These are phyloP conservation scores for Pionites leucogaster DNA, from an alignment of 2,113 vertebrate genomes.

Conservation along the genomic window DNA sequence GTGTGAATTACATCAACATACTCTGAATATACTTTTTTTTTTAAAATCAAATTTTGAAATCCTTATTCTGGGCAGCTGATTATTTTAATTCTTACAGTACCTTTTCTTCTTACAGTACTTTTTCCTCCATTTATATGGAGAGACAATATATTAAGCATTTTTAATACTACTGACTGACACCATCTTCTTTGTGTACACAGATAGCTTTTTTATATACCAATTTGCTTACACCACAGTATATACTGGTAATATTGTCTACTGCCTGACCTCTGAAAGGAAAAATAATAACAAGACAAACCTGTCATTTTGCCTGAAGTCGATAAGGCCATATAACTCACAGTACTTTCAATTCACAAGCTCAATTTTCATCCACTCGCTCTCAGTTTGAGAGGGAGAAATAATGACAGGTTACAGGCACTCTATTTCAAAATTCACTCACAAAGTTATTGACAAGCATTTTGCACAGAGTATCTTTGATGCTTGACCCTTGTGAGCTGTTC, in stretches of 20 bases:
- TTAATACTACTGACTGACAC: slow-evolving; percentile 44
- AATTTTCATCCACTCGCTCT: slow-evolving; percentile 93
- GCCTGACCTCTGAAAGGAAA: slow-evolving; percentile 90
- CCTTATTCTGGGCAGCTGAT: background rate
- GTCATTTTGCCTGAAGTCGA: slow-evolving; percentile 86
- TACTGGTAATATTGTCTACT: slow-evolving; percentile 78
- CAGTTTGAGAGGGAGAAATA: slow-evolving; percentile 89
- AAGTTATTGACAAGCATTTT: slow-evolving; percentile 88
- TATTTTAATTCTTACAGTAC: background rate
- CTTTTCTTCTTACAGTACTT: background rate
- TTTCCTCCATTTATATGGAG: background rate
- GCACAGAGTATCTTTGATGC: slow-evolving; percentile 71
- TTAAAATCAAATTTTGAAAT: background rate
- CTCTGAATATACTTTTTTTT: background rate
- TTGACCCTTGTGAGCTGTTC: slow-evolving; percentile 83
- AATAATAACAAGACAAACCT: slow-evolving; percentile 91
- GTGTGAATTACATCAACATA: background rate
- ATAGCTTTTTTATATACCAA: slow-evolving; percentile 69
- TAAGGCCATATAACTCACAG: slow-evolving; percentile 88
- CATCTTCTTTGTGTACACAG: slow-evolving; percentile 67
- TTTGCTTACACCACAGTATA: slow-evolving; percentile 74
- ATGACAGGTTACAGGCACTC: slow-evolving; percentile 93
- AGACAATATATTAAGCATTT: background rate
- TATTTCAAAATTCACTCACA: slow-evolving; percentile 91
- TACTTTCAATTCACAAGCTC: slow-evolving; percentile 92